Percentiles rank a stretch among this genome's conserved stretches.
Conservation (phyloP, 1,140 invertebrate genomes). For the Drosophila littoralis region DNA sequence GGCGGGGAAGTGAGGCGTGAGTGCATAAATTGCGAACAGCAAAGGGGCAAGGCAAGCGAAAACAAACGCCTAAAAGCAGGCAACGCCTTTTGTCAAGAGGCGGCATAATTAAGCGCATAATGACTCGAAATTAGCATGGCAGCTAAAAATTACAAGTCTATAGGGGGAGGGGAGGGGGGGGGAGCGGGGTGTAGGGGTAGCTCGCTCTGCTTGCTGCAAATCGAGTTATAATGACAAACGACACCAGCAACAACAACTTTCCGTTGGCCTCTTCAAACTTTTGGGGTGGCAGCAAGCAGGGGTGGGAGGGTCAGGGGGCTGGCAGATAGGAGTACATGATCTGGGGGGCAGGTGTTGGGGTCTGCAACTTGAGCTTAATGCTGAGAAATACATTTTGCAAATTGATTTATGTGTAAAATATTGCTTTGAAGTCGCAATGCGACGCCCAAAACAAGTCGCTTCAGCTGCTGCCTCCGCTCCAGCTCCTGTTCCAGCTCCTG, state of each 20-base stretch:
- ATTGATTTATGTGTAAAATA: conserved; percentile 72
- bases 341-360: conserved; percentile 8
- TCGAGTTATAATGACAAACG: conserved; percentile 68
- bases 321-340: neutral
- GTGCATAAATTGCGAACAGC: conserved; percentile 58
- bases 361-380: conserved; percentile 44
- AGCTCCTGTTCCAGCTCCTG: neutral
- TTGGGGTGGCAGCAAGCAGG: neutral
- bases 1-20: neutral
- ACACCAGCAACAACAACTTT: conserved; percentile 15
- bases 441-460: conserved; percentile 14
- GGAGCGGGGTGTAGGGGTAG: neutral
- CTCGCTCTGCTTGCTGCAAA: conserved; percentile 22
- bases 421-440: conserved; percentile 64
- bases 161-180: neutral
- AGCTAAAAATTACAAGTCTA: conserved; percentile 44
- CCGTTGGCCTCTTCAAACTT: conserved; percentile 18
- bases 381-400: conserved; percentile 66
- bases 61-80: conserved; percentile 34
- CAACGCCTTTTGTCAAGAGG: conserved; percentile 39
- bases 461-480: neutral
- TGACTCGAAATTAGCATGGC: conserved; percentile 62
- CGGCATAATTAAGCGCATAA: conserved; percentile 66
- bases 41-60: neutral
- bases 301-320: conserved; percentile 2